Conservation (phyloP, 2,797 vertebrate genomes). For the Molossus alvarezi region DNA sequence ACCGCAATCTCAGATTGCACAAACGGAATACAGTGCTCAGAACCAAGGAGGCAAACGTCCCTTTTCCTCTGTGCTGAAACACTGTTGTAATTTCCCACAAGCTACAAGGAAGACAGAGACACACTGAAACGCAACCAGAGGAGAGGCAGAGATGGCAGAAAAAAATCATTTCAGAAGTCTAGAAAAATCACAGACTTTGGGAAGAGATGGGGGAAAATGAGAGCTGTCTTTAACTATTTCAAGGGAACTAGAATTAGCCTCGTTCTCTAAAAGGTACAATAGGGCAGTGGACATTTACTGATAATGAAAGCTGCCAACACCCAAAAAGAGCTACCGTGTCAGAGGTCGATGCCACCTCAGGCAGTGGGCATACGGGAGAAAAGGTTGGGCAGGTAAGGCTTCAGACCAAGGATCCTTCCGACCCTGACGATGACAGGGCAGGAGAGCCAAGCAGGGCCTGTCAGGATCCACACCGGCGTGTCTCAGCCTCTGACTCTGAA, state of each 20-base stretch:
- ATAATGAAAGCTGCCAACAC: background rate
- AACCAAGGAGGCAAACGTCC: conserved; percentile 55
- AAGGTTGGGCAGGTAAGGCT: background rate
- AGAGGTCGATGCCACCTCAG: background rate
- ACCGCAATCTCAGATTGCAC: conserved; percentile 35
- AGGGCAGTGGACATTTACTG: background rate
- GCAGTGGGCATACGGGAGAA: background rate
- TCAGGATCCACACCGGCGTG: background rate
- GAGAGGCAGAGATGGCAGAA: background rate
- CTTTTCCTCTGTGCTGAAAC: conserved; percentile 40
- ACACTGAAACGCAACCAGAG: conserved; percentile 33
- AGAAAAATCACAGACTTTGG: conserved; percentile 46
- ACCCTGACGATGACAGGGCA: background rate
- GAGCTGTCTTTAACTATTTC: background rate
- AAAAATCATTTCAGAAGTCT: background rate
- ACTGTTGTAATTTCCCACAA: conserved; percentile 68
- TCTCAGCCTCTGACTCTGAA: background rate
- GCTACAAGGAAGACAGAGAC: conserved; percentile 51
- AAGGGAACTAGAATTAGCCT: conserved; percentile 10
- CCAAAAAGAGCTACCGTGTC: background rate
- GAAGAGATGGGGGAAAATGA: background rate
- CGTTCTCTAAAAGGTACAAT: background rate
- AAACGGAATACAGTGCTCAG: background rate
- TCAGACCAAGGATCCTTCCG: background rate
- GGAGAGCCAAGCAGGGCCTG: background rate